Evolutionary conservation across 1,140 invertebrate genomes (phyloP).

Genomic region (Philopotamus ludificatus): DNA sequence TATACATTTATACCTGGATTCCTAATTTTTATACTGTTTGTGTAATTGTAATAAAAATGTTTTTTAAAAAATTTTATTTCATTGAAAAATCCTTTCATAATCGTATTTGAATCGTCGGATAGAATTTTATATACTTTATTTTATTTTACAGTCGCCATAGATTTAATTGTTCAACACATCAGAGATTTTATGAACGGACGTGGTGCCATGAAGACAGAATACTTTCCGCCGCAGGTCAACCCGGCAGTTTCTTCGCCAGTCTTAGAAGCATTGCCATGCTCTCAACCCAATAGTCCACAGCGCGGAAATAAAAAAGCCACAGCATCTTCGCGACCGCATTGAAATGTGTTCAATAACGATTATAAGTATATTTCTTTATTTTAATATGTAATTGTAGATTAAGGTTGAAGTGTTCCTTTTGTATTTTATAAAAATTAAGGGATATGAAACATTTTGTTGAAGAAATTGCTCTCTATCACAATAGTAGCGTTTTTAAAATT

Average conservation of each 20-base stretch:
- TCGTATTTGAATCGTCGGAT: background rate
- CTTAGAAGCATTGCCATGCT: slow-evolving; percentile 9
- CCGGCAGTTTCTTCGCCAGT: slow-evolving; percentile 5
- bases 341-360: background rate
- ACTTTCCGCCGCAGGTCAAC: background rate
- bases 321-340: slow-evolving; percentile 32
- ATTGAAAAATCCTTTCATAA: background rate
- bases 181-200: slow-evolving; percentile 72
- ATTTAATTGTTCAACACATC: slow-evolving; percentile 92
- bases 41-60: too few relatives aligned
- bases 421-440: too few relatives aligned
- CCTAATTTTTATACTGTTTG: too few relatives aligned
- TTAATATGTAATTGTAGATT: too few relatives aligned
- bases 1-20: too few relatives aligned
- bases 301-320: slow-evolving; percentile 10
- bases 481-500: too few relatives aligned
- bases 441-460: too few relatives aligned
- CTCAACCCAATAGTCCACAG: slow-evolving; percentile 30
- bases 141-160: slow-evolving; percentile 80
- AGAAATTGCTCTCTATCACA: too few relatives aligned
- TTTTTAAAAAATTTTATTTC: background rate
- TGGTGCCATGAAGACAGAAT: slow-evolving; percentile 21
- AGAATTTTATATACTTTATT: background rate
- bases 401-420: background rate
- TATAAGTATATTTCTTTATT: background rate